These are phyloP conservation scores for Vidua macroura DNA, from an alignment of 2,113 vertebrate species.

Conservation along the genomic window DNA sequence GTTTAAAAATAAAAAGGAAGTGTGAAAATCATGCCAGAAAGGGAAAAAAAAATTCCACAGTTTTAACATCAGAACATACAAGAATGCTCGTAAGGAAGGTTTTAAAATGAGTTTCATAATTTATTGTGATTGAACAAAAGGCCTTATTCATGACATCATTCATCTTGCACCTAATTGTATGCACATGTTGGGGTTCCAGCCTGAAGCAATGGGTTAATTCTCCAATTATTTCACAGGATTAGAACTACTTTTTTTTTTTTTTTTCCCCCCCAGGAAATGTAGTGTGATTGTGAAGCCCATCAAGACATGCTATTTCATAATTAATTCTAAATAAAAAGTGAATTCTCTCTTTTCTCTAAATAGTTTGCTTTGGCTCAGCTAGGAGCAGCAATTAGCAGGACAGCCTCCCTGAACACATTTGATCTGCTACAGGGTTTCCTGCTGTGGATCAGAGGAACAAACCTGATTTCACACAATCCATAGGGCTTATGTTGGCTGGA, in stretches of 20 bases:
- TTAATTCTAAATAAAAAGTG: slow-evolving; percentile 56
- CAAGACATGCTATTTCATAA: slow-evolving; percentile 34
- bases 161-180: neutral
- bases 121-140: neutral
- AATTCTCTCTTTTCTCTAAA: slow-evolving; percentile 44
- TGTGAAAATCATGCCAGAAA: neutral
- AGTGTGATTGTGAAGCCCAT: neutral
- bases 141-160: neutral
- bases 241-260: neutral
- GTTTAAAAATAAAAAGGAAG: neutral
- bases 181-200: neutral
- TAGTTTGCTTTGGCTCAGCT: slow-evolving; percentile 32
- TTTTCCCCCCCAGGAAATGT: neutral
- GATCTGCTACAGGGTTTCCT: slow-evolving; percentile 49
- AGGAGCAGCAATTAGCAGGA: slow-evolving; percentile 59
- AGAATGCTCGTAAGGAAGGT: neutral
- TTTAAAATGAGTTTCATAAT: neutral
- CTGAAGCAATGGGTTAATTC: neutral
- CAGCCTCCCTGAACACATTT: slow-evolving; percentile 12
- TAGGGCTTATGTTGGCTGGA: slow-evolving; percentile 2
- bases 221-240: neutral
- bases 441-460: slow-evolving; percentile 10
- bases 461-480: slow-evolving; percentile 4
- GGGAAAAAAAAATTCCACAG: neutral
- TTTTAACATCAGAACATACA: neutral